Conservation (phyloP, 1,140 invertebrate genomes). For the Bombus pyrosoma region DNA sequence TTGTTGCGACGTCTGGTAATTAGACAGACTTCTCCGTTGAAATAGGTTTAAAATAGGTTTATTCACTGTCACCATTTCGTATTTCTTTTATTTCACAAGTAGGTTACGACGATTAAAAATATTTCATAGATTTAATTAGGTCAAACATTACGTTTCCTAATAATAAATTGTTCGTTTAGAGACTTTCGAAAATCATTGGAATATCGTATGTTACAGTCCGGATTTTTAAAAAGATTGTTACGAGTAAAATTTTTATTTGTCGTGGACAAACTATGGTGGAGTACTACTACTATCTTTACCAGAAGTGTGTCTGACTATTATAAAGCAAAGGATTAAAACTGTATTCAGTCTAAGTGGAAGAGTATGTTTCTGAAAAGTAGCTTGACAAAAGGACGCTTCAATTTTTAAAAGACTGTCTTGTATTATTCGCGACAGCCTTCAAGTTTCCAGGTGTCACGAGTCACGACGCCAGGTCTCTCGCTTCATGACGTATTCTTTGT, state of each 20-base stretch:
- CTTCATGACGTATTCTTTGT: not conserved
- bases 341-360: not conserved
- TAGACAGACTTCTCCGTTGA: not conserved
- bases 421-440: conserved; percentile 11
- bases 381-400: not conserved
- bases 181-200: no score
- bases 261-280: no score
- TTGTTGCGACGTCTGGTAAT: not conserved
- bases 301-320: not conserved
- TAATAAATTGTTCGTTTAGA: no score
- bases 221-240: no score
- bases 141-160: no score
- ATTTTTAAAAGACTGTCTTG: not conserved
- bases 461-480: not conserved
- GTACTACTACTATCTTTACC: no score
- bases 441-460: conserved; percentile 7
- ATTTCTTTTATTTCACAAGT: no score
- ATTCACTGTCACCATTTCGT: no score
- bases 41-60: not conserved
- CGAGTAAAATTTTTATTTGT: no score
- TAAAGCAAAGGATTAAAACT: not conserved
- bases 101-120: no score
- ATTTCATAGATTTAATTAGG: no score
- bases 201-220: no score
- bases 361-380: not conserved